A percentile compares a stretch with the other conserved stretches of the same genome.
Evolutionary conservation across 2,113 vertebrate species (phyloP).

Genomic region (Protobothrops flavoviridis): DNA sequence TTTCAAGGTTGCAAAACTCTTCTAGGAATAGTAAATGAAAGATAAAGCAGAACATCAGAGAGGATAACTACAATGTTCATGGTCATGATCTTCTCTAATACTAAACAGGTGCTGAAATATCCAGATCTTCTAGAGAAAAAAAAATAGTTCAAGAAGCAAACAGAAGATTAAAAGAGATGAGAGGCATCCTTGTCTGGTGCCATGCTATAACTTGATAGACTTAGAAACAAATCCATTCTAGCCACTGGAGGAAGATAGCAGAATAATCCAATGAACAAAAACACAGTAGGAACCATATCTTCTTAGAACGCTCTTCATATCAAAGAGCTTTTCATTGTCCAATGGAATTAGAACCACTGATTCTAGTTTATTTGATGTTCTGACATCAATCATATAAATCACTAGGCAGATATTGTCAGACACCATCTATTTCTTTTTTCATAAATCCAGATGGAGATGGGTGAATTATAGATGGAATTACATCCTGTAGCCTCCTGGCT

Average conservation of each 20-base stretch:
- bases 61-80: not conserved
- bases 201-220: not conserved
- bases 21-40: not conserved
- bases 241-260: not conserved
- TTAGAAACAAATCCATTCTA: not conserved
- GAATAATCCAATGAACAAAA: not conserved
- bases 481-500: not conserved
- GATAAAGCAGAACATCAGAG: not conserved
- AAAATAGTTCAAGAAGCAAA: not conserved
- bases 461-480: not conserved
- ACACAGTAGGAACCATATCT: not conserved
- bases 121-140: not conserved
- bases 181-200: not conserved
- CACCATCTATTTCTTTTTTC: not conserved
- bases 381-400: not conserved
- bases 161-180: not conserved
- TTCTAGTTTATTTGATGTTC: not conserved
- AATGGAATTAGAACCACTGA: not conserved
- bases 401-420: not conserved
- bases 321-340: not conserved
- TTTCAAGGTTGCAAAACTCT: not conserved
- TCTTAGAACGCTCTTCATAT: not conserved
- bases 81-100: not conserved
- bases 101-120: not conserved
- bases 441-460: not conserved